phyloP scores from a whole-genome alignment of 1,140 invertebrate species.

The Bathynomus jamesi region DNA sequence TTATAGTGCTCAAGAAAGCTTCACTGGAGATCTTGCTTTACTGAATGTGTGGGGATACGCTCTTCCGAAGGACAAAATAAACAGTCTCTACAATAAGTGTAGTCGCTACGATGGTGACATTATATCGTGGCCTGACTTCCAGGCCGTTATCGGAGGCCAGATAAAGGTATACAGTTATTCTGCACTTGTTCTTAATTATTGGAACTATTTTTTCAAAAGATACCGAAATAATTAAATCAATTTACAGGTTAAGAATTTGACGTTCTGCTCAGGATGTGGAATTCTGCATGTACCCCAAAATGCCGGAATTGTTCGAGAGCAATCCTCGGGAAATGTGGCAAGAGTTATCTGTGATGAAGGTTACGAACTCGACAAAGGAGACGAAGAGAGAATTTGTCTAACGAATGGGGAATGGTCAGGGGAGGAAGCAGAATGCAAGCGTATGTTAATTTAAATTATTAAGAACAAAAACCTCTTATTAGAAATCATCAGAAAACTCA shows the following conservation, averaged over 20 bases:
- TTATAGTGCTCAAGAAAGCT: slow-evolving; percentile 58
- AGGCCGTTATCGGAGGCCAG: slow-evolving; percentile 48
- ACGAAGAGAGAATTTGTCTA: slow-evolving; percentile 38
- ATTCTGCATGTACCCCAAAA: slow-evolving; percentile 42
- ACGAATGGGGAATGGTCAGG: slow-evolving; percentile 44
- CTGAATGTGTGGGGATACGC: slow-evolving; percentile 56
- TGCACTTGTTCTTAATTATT: too few relatives aligned
- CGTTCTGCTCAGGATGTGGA: slow-evolving; percentile 50
- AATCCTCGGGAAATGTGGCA: slow-evolving; percentile 38
- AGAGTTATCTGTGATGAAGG: slow-evolving; percentile 44
- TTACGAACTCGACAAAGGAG: slow-evolving; percentile 40
- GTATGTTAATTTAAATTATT: too few relatives aligned
- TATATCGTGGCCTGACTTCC: slow-evolving; percentile 55
- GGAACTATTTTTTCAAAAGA: too few relatives aligned
- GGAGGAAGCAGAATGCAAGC: too few relatives aligned
- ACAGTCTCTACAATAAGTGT: slow-evolving; percentile 48
- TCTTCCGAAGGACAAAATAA: slow-evolving; percentile 45
- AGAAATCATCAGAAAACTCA: too few relatives aligned
- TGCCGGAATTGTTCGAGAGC: too few relatives aligned
- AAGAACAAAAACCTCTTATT: too few relatives aligned
- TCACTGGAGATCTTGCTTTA: slow-evolving; percentile 53
- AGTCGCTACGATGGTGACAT: slow-evolving; percentile 49
- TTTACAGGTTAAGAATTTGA: slow-evolving; percentile 43
- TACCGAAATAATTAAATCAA: slow-evolving; percentile 21
- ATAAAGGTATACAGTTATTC: not conserved